Evolutionary conservation across 2,888 invertebrate genomes (phyloP), one percentile per base, ranked within the genome.

Genomic region (Sialis lutaria): DNA sequence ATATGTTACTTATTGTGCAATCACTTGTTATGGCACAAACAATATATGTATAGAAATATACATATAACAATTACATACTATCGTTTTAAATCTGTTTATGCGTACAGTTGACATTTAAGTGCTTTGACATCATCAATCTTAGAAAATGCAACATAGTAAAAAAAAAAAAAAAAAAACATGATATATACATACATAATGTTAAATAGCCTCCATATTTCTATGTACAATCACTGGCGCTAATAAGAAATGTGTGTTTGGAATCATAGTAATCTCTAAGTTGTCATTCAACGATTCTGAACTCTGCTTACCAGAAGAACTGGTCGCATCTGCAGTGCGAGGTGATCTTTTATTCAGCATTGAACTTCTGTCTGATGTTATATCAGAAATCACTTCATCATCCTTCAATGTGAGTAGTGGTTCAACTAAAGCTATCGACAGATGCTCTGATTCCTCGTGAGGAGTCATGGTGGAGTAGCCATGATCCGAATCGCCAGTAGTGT

Each of bases 401-500:
- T 65, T 65, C 44, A 68, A 62, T 46, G 69, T 64, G 50, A 79
- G 64, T 35, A 73, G 67, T 1, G 79, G 76, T 55, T 80, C 81
- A 43, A 77, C 74, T 6, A 79, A 70, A 13, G 80, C 82, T 54
- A 84, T 81, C 6, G 82, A 82, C 53, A 84, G 77, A 54, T 85
- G 83, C 60, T 89, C 88, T 1, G 85, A 86, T 59, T 89, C 89
- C 58, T 90, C 89, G 56, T 89, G 88, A 1, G 87, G 88, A 1
- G 89, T 90, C 90, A 90, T 90, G 0, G 90, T 90, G 4, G 89
- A 90, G 64, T 93, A 93, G 2, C 93, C 93, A 60, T 92, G 90
- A 67, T 93, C 93, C n/a, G 88, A 90, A 55, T 82, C 82, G 41
- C 80, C 82, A 0, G 82, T 79, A 0, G 81, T 75, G 42, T 80